Percentiles rank a stretch among this genome's conserved stretches.
Conservation (phyloP, 2,113 vertebrate genomes). For the Myrmecophaga tridactyla region DNA sequence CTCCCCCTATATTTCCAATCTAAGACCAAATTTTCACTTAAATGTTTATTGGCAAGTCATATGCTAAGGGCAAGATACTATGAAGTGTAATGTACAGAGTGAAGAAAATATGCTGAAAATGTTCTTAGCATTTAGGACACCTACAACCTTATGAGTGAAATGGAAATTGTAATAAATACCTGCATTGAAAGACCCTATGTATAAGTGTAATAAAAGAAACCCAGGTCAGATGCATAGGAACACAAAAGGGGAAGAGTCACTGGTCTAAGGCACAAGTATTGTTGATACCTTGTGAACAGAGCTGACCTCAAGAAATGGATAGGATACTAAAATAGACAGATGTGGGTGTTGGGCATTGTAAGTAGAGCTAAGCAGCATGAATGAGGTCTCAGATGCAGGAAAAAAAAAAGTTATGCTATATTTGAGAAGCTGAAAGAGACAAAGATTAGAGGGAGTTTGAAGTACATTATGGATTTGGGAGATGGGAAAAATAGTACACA, state of each 20-base stretch:
- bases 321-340: background rate
- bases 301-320: background rate
- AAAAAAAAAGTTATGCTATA: background rate
- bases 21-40: background rate
- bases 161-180: background rate
- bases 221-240: background rate
- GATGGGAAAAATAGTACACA: background rate
- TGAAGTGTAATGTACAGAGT: background rate
- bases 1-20: background rate
- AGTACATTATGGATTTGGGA: background rate
- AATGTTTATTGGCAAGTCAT: background rate
- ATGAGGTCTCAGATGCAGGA: background rate
- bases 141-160: background rate
- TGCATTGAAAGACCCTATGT: background rate
- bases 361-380: background rate
- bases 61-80: background rate
- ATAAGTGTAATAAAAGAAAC: background rate
- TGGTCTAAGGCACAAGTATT: background rate
- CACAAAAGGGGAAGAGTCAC: background rate
- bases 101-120: background rate
- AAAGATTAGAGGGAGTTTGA: background rate
- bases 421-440: background rate
- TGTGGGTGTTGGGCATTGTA: background rate
- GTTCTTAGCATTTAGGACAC: background rate
- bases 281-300: background rate